Evolutionary conservation across 2,888 invertebrate species (phyloP).

Genomic region (Lasioglossum lativentre): DNA sequence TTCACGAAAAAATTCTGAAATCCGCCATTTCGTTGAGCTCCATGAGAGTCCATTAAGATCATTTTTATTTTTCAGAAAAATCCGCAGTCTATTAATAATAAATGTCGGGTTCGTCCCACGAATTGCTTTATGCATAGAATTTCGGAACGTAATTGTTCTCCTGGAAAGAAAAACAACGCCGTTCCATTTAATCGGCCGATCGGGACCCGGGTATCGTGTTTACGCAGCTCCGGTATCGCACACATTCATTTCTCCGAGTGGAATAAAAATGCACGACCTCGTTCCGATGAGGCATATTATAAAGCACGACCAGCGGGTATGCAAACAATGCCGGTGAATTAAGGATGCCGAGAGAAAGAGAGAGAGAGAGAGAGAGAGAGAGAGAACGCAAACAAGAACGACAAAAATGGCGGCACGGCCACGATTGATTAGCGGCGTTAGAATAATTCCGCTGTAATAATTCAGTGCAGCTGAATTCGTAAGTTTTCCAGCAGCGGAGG

Average conservation of each 20-base stretch:
- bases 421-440: neutral
- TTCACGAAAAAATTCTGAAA: too few species aligned
- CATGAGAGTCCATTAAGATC: too few species aligned
- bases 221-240: neutral
- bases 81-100: neutral
- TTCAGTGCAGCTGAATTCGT: neutral
- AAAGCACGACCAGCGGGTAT: neutral
- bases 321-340: neutral
- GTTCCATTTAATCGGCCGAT: neutral
- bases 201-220: neutral
- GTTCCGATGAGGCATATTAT: neutral
- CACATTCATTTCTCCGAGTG: neutral
- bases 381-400: neutral
- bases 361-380: neutral
- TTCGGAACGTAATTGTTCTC: neutral
- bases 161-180: neutral
- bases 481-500: constrained; percentile 44
- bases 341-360: neutral
- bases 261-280: neutral
- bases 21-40: too few species aligned
- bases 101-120: neutral
- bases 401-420: neutral
- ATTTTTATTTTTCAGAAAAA: too few species aligned
- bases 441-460: neutral
- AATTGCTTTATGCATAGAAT: neutral